These are phyloP conservation scores for Aculops lycopersici DNA, from an alignment of 1,140 invertebrate genomes.

Conservation along the genomic window DNA sequence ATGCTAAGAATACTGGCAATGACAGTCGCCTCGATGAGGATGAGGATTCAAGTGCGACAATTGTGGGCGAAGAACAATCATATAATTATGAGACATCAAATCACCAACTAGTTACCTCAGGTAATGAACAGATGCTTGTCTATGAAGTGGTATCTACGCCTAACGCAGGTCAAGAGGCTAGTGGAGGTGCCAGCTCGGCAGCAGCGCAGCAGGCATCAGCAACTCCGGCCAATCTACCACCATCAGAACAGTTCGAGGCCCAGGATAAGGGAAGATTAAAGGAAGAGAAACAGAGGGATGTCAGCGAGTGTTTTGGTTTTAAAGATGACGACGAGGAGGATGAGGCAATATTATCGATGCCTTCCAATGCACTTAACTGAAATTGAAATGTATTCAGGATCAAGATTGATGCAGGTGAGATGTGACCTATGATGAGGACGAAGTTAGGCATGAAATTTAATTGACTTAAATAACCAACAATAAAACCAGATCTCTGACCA, in stretches of 20 bases:
- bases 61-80: slow-evolving; percentile 7
- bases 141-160: slow-evolving; percentile 11
- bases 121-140: slow-evolving; percentile 9
- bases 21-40: slow-evolving; percentile 12
- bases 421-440: too few species aligned
- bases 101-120: neutral
- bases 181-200: neutral
- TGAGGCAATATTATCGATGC: slow-evolving; percentile 9
- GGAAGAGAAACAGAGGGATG: slow-evolving; percentile 14
- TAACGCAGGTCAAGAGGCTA: too few species aligned
- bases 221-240: neutral
- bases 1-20: slow-evolving; percentile 8
- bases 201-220: neutral
- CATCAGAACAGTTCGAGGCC: neutral
- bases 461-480: too few species aligned
- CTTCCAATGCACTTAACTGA: too few species aligned
- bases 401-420: too few species aligned
- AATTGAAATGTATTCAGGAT: too few species aligned
- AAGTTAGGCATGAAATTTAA: too few species aligned
- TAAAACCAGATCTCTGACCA: too few species aligned
- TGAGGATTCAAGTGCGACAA: slow-evolving; percentile 12
- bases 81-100: slow-evolving; percentile 2
- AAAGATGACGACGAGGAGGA: slow-evolving; percentile 20
- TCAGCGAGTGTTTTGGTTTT: slow-evolving; percentile 48
- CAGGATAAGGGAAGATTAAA: neutral